Percentiles rank a stretch among this genome's conserved stretches.
Conservation (phyloP, 2,113 vertebrate genomes). For the Dendrocopos noguchii region DNA sequence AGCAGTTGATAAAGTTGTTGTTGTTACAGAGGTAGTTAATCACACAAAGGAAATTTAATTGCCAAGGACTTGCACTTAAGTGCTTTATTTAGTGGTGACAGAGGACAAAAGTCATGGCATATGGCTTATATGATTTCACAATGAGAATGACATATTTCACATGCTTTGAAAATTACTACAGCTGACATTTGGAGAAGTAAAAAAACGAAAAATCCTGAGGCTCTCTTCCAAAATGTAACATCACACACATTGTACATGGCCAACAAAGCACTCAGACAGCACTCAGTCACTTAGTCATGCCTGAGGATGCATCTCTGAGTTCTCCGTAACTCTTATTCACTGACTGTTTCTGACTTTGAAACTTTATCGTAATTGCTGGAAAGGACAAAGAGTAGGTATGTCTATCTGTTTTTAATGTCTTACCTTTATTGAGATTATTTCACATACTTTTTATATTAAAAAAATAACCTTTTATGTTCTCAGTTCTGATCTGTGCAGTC, state of each 20-base stretch:
- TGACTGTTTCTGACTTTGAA: not conserved
- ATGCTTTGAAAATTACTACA: not conserved
- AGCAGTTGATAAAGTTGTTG: not conserved
- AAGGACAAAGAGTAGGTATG: not conserved
- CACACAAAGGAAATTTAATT: not conserved
- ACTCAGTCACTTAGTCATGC: not conserved
- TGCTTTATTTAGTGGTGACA: not conserved
- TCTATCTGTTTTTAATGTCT: not conserved
- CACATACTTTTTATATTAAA: not conserved
- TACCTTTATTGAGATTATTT: not conserved
- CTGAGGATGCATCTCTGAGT: not conserved
- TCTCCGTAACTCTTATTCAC: not conserved
- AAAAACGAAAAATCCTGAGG: not conserved
- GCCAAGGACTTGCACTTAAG: not conserved
- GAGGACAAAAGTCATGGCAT: not conserved
- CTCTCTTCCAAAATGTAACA: constrained; percentile 28
- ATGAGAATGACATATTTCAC: not conserved
- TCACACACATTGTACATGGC: not conserved
- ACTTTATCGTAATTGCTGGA: not conserved
- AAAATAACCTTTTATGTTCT: not conserved
- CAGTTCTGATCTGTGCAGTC: not conserved
- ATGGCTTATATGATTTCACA: not conserved
- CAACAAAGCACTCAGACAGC: not conserved
- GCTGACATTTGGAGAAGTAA: not conserved
- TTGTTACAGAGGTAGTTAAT: not conserved